Base-by-base conservation (phyloP, 2,888 invertebrate species). In the Apotomis capreana region DNA sequence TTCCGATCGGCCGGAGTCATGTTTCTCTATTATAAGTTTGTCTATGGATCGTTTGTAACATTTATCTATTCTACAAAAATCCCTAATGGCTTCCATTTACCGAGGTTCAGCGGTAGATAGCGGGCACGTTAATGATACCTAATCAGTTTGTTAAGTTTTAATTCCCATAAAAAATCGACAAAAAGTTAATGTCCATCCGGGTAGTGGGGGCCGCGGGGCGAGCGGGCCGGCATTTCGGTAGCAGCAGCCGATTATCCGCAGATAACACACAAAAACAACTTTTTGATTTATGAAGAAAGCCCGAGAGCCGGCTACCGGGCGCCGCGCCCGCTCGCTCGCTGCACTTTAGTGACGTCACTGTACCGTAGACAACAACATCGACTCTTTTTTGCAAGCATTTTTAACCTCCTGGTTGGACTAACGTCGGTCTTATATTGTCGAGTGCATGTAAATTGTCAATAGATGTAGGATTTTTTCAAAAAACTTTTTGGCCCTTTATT, bases 271-370 rank as follows among this genome's bases (percentile, higher is more conserved):
- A 90, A 91, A 91, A 91, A 91, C 91, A 89, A 88, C 90, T 87
- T 91, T 91, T 91, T 92, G 92, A 92, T 92, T 92, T 92, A 92
- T 92, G 91, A 91, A 89, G 90, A 90, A 89, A 90, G 89, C 88
- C 84, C 79, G 81, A 82, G 84, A 85, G 86, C 83, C 88, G 86
- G 91, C 92, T 92, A 91, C 92, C 80, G 91, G 91, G 88, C 89
- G 91, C 89, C 88, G 88, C 87, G 80, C 77, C 77, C 78, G 75
- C 79, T 79, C 79, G 77, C 75, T 80, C 79, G 77, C 75, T 80
- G 80, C 82, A 78, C 68, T 77, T 75, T 86, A 87, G 86, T 84
- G 87, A 85, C 79, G 87, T 80, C 77, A 79, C 75, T 51, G 37
- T 55, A 37, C 9, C 65, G 57, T 51, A 68, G 55, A 60, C 68